Evolutionary conservation across 2,797 vertebrate species (phyloP), one percentile per base, ranked within the genome.

Genomic region (Muscicapa comitata): DNA sequence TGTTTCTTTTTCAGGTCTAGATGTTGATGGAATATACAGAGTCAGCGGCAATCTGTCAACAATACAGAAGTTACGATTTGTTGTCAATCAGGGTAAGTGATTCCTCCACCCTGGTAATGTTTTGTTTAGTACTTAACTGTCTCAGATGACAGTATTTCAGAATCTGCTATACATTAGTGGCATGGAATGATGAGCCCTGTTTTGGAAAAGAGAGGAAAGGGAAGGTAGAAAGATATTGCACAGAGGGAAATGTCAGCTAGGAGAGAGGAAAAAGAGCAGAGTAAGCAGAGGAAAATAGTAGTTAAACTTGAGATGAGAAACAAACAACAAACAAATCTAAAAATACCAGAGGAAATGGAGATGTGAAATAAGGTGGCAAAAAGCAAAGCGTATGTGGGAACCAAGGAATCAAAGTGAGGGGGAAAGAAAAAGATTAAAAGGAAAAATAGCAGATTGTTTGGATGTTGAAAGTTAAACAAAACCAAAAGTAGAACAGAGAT

Each of bases 1-100:
- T 77, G 82, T 96, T 98, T 94, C 96, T 86, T 95, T 98, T 97
- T 93, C 93, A 99, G 99, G 99, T 94, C 96, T 99, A 90, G 98
- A 99, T 73, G 98, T 98, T 95, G 98, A 98, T 97, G 98, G 99
- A 89, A 98, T 99, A 97, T 99, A 99, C 98, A 98, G 98, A 98
- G 98, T 99, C 94, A 99, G 98, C 84, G 98, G 98, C 95, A 99
- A 99, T 98, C 97, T 99, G 94, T 98, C 99, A 96, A 98, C 98
- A 90, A 98, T 99, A 98, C 98, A 99, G 97, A 99, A 99, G 98
- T 98, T 99, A 96, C 98, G 98, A 97, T 99, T 99, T 98, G 96
- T 98, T 75, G 98, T 99, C 94, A 99, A 99, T 97, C 98, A 99
- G 98, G 99, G 99, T 99, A 98, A 98, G 97, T 96, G 86, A 97